A percentile compares a stretch with the other conserved stretches of the same genome.
Evolutionary conservation across 1,140 invertebrate species (phyloP).

Genomic region (Eumaeus atala): DNA sequence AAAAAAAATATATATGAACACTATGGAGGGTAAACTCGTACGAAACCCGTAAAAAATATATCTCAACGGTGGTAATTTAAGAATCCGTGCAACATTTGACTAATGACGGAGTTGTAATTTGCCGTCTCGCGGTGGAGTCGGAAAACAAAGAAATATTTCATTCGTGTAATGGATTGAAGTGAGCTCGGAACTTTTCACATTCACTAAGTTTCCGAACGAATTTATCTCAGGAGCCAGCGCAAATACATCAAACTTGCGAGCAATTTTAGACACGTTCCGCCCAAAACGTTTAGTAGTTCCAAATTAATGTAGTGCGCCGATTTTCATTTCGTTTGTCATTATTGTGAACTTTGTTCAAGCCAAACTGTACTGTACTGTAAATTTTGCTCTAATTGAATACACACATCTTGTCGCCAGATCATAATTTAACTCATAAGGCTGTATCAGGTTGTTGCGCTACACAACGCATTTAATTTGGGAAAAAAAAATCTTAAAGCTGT

Average conservation of each 20-base stretch:
- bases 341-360: not conserved
- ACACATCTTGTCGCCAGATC: too few relatives aligned
- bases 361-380: not conserved
- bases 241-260: slow-evolving; percentile 72
- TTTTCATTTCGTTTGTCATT: not conserved
- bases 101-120: slow-evolving; percentile 62
- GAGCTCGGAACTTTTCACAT: slow-evolving; percentile 71
- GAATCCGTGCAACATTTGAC: slow-evolving; percentile 25
- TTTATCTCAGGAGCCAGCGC: slow-evolving; percentile 67
- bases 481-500: too few relatives aligned
- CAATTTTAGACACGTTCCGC: slow-evolving; percentile 69
- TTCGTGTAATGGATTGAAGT: slow-evolving; percentile 73
- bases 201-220: slow-evolving; percentile 71
- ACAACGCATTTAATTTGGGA: too few relatives aligned
- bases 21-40: too few relatives aligned
- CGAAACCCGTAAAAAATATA: too few relatives aligned
- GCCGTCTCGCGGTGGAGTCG: slow-evolving; percentile 48
- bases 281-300: slow-evolving; percentile 50
- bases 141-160: slow-evolving; percentile 74
- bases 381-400: not conserved
- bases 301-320: slow-evolving; percentile 25
- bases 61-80: slow-evolving; percentile 16
- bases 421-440: too few relatives aligned
- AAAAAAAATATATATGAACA: not conserved
- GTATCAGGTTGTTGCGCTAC: too few relatives aligned